A percentile compares a stretch with the other conserved stretches of the same genome.
These are phyloP conservation scores for Erebia epiphron DNA, from an alignment of 2,888 invertebrate species.

Conservation along the genomic window DNA sequence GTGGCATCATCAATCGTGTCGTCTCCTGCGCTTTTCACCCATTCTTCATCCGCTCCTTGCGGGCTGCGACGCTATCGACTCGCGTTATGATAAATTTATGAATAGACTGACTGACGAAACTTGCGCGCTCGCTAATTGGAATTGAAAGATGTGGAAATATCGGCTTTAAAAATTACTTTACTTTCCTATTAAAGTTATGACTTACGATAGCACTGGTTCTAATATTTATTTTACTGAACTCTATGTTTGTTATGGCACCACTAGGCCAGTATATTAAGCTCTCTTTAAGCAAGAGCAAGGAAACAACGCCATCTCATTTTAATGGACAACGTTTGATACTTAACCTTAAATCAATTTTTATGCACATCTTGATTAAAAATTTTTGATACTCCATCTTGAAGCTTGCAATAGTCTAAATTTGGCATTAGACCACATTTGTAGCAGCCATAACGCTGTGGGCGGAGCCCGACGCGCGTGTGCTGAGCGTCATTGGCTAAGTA, in stretches of 20 bases:
- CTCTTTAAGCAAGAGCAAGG: too few relatives aligned
- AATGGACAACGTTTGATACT: too few relatives aligned
- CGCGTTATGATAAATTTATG: slow-evolving; percentile 45
- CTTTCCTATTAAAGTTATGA: too few relatives aligned
- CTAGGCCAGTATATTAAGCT: too few relatives aligned
- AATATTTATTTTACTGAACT: too few relatives aligned
- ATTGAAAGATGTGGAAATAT: slow-evolving; percentile 19
- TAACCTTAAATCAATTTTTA: too few relatives aligned
- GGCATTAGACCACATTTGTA: slow-evolving; percentile 67
- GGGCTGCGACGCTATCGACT: slow-evolving; percentile 47
- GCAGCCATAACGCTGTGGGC: slow-evolving; percentile 77
- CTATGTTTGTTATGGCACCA: too few relatives aligned
- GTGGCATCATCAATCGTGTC: slow-evolving; percentile 64
- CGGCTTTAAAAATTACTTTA: not conserved
- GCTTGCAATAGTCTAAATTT: slow-evolving; percentile 65
- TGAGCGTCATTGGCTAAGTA: slow-evolving; percentile 68
- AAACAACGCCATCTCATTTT: too few relatives aligned
- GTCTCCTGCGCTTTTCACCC: slow-evolving; percentile 52
- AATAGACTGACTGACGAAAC: slow-evolving; percentile 46
- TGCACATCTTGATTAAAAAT: not conserved
- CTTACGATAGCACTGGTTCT: too few relatives aligned
- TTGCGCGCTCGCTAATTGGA: slow-evolving; percentile 46
- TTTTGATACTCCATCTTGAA: slow-evolving; percentile 23
- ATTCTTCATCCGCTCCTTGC: slow-evolving; percentile 53
- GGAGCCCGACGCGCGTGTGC: slow-evolving; percentile 55